Conservation (phyloP, 2,888 invertebrate genomes). For the Rhopalosiphum nymphaeae region DNA sequence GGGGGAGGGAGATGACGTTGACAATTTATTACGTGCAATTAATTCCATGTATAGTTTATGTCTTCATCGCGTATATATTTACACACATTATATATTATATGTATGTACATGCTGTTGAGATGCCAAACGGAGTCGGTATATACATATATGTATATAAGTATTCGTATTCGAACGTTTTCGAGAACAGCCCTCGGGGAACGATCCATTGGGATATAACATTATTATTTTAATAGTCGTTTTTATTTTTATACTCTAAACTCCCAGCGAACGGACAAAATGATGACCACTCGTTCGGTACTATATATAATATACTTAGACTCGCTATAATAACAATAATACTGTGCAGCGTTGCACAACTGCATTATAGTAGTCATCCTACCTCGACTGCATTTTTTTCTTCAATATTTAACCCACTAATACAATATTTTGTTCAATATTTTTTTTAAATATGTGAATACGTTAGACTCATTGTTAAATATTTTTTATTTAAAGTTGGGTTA, state of each 20-base stretch:
- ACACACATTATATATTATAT: not conserved
- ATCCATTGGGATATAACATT: constrained; percentile 21
- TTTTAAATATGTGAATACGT: not conserved
- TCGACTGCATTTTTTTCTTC: not conserved
- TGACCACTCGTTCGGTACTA: constrained; percentile 35
- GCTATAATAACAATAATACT: constrained; percentile 22
- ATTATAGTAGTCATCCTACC: not conserved
- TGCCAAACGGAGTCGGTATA: not conserved
- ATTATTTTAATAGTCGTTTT: constrained; percentile 50
- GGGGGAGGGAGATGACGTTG: constrained; percentile 43
- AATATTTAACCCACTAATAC: not conserved
- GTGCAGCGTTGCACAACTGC: not conserved
- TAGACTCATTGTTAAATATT: not conserved
- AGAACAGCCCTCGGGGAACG: constrained; percentile 45
- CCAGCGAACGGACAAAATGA: not conserved
- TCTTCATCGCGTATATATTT: constrained; percentile 39
- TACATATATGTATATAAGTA: not conserved
- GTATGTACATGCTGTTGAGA: not conserved
- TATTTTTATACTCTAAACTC: constrained; percentile 30
- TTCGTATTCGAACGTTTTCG: constrained; percentile 35
- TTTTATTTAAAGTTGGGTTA: not conserved
- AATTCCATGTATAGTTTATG: constrained; percentile 60
- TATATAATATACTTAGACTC: not conserved
- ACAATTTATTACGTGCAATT: constrained; percentile 64
- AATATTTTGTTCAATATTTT: not conserved